Conservation (phyloP, 2,113 vertebrate species). For the Macrotus californicus region DNA sequence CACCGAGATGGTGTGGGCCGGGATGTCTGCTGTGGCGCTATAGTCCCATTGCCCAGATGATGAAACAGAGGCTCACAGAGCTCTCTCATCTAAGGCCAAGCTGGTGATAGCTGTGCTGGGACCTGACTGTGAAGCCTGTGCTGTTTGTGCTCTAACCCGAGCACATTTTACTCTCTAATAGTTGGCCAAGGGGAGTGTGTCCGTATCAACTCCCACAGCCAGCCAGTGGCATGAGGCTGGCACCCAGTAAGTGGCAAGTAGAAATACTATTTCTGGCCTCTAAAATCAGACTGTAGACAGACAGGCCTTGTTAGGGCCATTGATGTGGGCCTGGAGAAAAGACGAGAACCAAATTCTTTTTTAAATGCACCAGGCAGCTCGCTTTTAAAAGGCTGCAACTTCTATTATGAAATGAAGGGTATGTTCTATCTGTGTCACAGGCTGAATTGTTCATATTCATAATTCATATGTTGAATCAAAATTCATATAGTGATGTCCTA, state of each 20-base stretch:
- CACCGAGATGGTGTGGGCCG: rapidly evolving
- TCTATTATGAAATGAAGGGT: background rate
- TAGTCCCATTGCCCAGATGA: background rate
- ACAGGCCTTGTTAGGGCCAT: background rate
- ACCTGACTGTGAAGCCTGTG: background rate
- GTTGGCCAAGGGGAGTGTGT: background rate
- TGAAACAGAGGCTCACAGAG: background rate
- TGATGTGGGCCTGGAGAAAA: background rate
- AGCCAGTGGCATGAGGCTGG: background rate
- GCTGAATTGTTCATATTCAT: background rate
- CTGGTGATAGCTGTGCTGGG: background rate
- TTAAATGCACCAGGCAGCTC: background rate
- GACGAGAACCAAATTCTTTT: background rate
- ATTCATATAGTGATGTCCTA: background rate
- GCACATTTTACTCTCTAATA: too few relatives aligned
- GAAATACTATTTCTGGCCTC: background rate
- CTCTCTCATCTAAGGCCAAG: background rate
- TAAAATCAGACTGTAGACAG: background rate
- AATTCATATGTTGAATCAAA: too few relatives aligned
- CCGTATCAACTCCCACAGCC: background rate
- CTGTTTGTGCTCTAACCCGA: background rate
- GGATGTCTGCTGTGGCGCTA: rapidly evolving
- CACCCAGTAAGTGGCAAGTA: background rate
- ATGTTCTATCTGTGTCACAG: background rate
- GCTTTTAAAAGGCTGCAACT: background rate